phyloP scores from a whole-genome alignment of 1,140 invertebrate genomes.

The Drosophila parvula region DNA sequence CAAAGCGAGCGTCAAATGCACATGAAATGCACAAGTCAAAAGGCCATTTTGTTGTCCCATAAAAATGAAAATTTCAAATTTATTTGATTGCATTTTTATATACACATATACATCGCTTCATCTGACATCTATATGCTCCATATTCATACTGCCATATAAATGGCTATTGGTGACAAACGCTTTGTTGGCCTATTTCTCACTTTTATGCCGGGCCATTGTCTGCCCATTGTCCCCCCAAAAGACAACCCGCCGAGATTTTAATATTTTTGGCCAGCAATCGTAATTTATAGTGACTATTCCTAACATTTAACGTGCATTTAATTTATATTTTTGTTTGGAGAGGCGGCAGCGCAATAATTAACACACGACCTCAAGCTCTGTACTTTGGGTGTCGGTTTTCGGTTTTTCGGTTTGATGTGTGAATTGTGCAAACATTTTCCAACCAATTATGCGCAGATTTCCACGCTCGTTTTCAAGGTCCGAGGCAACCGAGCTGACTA shows the following conservation, averaged over 20 bases:
- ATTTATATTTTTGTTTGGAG: conserved; percentile 49
- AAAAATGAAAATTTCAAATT: conserved; percentile 64
- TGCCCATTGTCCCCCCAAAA: conserved; percentile 50
- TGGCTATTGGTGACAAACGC: conserved; percentile 43
- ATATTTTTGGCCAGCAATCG: conserved; percentile 35
- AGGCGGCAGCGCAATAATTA: conserved; percentile 48
- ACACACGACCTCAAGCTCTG: conserved; percentile 38
- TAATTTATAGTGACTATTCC: conserved; percentile 44
- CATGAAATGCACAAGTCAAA: conserved; percentile 65
- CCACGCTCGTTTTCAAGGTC: conserved; percentile 63
- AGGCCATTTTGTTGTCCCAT: conserved; percentile 53
- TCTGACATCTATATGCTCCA: background rate
- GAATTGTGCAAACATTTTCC: conserved; percentile 64
- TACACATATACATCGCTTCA: conserved; percentile 16
- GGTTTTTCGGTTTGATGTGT: conserved; percentile 31
- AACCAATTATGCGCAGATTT: conserved; percentile 68
- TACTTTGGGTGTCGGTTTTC: conserved; percentile 12
- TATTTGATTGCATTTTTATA: conserved; percentile 58
- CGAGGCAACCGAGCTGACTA: background rate
- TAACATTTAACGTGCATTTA: conserved; percentile 43
- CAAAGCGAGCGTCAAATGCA: conserved; percentile 45
- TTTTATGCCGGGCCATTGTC: conserved; percentile 38
- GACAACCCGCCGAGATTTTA: conserved; percentile 17
- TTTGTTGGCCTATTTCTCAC: conserved; percentile 49
- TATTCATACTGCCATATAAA: conserved; percentile 23